phyloP scores from a whole-genome alignment of 2,888 invertebrate species.

The Silvanus unidentatus region DNA sequence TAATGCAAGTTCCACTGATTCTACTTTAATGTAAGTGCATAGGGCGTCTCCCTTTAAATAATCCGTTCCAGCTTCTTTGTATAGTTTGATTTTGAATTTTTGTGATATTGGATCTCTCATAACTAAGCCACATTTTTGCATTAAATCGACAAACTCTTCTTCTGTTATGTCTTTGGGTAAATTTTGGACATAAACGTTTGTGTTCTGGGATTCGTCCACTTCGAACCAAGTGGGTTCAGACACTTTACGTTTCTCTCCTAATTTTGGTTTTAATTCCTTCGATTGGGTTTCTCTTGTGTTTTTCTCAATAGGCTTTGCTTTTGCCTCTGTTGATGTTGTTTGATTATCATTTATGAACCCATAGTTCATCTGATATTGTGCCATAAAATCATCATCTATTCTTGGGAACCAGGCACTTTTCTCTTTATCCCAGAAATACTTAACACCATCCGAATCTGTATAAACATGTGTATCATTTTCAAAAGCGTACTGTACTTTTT shows the following conservation, averaged over 20 bases:
- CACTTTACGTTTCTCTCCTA: constrained; percentile 48
- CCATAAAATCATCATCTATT: constrained; percentile 94
- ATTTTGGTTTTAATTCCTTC: constrained; percentile 31
- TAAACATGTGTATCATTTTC: constrained; percentile 75
- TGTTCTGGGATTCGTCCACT: constrained; percentile 78
- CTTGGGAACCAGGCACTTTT: constrained; percentile 96
- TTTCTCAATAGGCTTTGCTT: constrained; percentile 26
- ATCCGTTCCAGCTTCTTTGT: constrained; percentile 72
- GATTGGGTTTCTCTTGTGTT: constrained; percentile 10
- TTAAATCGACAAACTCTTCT: constrained; percentile 83
- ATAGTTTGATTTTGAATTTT: constrained; percentile 57
- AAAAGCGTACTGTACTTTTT: constrained; percentile 54
- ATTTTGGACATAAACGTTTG: constrained; percentile 93
- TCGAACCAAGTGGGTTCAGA: constrained; percentile 79
- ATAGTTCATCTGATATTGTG: constrained; percentile 92
- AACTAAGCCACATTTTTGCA: constrained; percentile 94
- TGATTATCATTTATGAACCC: constrained; percentile 59
- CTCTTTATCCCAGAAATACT: constrained; percentile 84
- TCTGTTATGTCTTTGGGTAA: constrained; percentile 84
- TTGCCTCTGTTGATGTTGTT: constrained; percentile 9
- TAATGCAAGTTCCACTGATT: constrained; percentile 90
- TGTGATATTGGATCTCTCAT: constrained; percentile 53
- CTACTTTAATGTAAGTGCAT: constrained; percentile 92
- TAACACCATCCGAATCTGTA: constrained; percentile 80
- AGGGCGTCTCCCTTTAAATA: constrained; percentile 91